phyloP scores from a whole-genome alignment of 2,888 invertebrate genomes.

The Andrena chrysosceles region DNA sequence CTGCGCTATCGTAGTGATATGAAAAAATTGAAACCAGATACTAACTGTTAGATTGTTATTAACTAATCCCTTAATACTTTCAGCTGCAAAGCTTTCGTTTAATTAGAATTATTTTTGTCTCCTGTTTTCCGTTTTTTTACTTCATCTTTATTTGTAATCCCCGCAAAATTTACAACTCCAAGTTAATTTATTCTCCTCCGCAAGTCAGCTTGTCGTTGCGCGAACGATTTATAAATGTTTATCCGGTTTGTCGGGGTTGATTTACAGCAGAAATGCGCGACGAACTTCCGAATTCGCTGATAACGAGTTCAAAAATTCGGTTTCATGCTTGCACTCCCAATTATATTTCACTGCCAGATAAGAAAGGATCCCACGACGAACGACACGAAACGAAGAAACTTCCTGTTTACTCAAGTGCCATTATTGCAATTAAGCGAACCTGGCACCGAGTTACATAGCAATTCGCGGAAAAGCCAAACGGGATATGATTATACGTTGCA shows the following conservation, averaged over 20 bases:
- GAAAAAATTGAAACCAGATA: too few relatives aligned
- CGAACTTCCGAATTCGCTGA: neutral
- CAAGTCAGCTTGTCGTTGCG: neutral
- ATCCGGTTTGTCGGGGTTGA: neutral
- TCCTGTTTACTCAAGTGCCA: constrained; percentile 4
- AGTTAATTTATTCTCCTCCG: too few relatives aligned
- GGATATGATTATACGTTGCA: neutral
- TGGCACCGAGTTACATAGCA: neutral
- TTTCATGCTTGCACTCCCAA: neutral
- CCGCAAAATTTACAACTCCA: neutral
- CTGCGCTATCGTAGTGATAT: too few relatives aligned
- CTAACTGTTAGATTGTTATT: too few relatives aligned
- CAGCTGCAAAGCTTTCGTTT: too few relatives aligned
- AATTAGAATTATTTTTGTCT: too few relatives aligned
- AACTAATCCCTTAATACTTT: too few relatives aligned
- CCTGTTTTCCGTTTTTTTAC: too few relatives aligned
- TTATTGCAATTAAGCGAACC: neutral
- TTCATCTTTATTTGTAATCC: too few relatives aligned
- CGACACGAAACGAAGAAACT: neutral
- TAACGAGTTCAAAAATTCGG: constrained; percentile 1
- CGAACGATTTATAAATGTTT: constrained; percentile 5
- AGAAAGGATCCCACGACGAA: neutral
- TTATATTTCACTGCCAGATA: neutral
- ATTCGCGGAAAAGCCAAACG: neutral
- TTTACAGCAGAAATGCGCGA: constrained; percentile 15